Conservation (phyloP, 2,797 vertebrate genomes). For the Carapus acus region DNA sequence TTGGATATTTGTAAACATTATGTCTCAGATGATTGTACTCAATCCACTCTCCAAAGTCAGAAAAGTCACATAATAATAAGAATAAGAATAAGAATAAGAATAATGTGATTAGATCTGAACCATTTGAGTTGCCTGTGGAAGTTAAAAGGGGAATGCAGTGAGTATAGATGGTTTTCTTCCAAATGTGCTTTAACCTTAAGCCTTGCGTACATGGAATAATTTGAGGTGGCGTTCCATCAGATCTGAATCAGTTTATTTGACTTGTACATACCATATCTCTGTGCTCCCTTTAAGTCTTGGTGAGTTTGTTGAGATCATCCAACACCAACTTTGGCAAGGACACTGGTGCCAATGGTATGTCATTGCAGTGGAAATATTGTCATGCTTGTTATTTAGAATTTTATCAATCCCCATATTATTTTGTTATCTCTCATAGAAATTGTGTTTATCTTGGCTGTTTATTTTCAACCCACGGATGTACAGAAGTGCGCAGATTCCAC, state of each 20-base stretch:
- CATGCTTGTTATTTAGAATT: conserved; percentile 22
- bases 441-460: background rate
- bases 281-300: conserved; percentile 41
- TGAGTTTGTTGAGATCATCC: conserved; percentile 37
- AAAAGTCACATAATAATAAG: conserved; percentile 33
- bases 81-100: too few relatives aligned
- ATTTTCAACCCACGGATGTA: background rate
- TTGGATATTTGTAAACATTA: conserved; percentile 64
- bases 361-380: conserved; percentile 44
- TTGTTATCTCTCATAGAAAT: background rate
- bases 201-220: conserved; percentile 46
- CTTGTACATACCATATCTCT: conserved; percentile 55
- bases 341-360: conserved; percentile 36
- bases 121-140: too few relatives aligned
- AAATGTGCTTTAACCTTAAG: conserved; percentile 44
- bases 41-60: conserved; percentile 46
- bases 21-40: conserved; percentile 59
- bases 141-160: too few relatives aligned
- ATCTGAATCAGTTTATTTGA: conserved; percentile 57
- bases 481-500: too few relatives aligned
- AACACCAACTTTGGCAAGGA: conserved; percentile 41
- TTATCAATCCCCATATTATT: background rate
- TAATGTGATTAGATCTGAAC: too few relatives aligned
- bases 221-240: conserved; percentile 53
- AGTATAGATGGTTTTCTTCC: conserved; percentile 51